Conservation (phyloP, 2,888 invertebrate species). For the Pycnomerus fuliginosus region DNA sequence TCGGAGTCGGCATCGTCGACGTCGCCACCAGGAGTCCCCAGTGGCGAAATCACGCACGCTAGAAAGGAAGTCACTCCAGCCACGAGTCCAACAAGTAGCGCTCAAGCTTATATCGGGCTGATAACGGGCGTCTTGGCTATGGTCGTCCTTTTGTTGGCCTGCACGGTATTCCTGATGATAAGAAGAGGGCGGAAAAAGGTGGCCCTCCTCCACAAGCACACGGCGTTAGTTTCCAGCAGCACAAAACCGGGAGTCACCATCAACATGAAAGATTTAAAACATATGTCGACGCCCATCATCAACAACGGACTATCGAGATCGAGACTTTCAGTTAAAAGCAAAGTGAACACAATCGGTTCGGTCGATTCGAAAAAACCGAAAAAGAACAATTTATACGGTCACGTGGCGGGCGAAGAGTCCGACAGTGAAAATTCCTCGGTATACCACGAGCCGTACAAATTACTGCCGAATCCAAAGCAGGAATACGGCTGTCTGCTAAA, state of each 20-base stretch:
- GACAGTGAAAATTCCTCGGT: slow-evolving; percentile 60
- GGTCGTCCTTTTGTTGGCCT: slow-evolving; percentile 64
- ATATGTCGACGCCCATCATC: slow-evolving; percentile 60
- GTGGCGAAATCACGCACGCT: slow-evolving; percentile 55
- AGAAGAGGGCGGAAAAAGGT: slow-evolving; percentile 64
- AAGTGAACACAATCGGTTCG: slow-evolving; percentile 45
- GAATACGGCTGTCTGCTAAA: slow-evolving; percentile 57
- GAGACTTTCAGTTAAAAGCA: slow-evolving; percentile 54
- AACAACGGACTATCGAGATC: slow-evolving; percentile 58
- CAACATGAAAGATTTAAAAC: slow-evolving; percentile 60
- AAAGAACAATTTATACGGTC: slow-evolving; percentile 53
- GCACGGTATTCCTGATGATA: slow-evolving; percentile 65
- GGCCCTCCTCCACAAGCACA: slow-evolving; percentile 63
- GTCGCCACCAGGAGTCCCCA: slow-evolving; percentile 44
- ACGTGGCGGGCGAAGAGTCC: slow-evolving; percentile 55
- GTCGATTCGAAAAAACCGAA: slow-evolving; percentile 48
- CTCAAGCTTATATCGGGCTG: slow-evolving; percentile 62
- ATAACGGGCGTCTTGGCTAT: slow-evolving; percentile 69
- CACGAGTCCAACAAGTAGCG: slow-evolving; percentile 61
- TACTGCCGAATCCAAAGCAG: slow-evolving; percentile 54
- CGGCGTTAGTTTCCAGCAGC: slow-evolving; percentile 59
- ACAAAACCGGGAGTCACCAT: slow-evolving; percentile 58
- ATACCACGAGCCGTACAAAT: slow-evolving; percentile 60
- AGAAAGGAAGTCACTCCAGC: slow-evolving; percentile 59
- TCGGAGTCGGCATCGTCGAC: slow-evolving; percentile 53